A percentile compares a stretch with the other conserved stretches of the same genome.
phyloP scores from a whole-genome alignment of 2,888 invertebrate species.

The Lasioglossum lativentre region DNA sequence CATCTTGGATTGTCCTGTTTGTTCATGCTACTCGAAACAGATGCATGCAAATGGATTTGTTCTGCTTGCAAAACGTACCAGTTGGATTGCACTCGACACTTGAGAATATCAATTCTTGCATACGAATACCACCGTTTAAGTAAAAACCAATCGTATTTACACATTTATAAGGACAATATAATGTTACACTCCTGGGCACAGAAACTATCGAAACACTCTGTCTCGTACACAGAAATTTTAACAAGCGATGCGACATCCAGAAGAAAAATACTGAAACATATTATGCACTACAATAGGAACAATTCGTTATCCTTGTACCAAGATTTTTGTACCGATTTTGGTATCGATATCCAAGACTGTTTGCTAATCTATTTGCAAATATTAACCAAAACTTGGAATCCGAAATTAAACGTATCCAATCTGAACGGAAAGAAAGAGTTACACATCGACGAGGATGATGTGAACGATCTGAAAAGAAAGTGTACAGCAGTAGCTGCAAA shows the following conservation, averaged over 20 bases:
- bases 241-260: slow-evolving; percentile 73
- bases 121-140: slow-evolving; percentile 76
- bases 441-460: slow-evolving; percentile 72
- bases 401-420: slow-evolving; percentile 70
- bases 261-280: slow-evolving; percentile 76
- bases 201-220: slow-evolving; percentile 77
- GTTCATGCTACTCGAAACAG: slow-evolving; percentile 75
- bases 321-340: slow-evolving; percentile 85
- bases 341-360: slow-evolving; percentile 82
- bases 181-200: slow-evolving; percentile 79
- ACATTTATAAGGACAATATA: slow-evolving; percentile 70
- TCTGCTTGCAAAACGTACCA: slow-evolving; percentile 61
- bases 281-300: slow-evolving; percentile 74
- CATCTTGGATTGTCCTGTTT: slow-evolving; percentile 81
- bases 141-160: slow-evolving; percentile 60
- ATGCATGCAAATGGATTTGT: slow-evolving; percentile 74
- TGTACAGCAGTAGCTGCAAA: slow-evolving; percentile 80
- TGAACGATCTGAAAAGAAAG: slow-evolving; percentile 76
- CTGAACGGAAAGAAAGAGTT: slow-evolving; percentile 71
- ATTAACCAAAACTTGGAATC: slow-evolving; percentile 84
- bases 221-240: slow-evolving; percentile 80
- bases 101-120: slow-evolving; percentile 75
- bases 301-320: slow-evolving; percentile 78
- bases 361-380: slow-evolving; percentile 82
- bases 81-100: slow-evolving; percentile 69